A percentile compares a stretch with the other conserved stretches of the same genome.
phyloP scores from a whole-genome alignment of 2,797 vertebrate species.

The Podargus strigoides region DNA sequence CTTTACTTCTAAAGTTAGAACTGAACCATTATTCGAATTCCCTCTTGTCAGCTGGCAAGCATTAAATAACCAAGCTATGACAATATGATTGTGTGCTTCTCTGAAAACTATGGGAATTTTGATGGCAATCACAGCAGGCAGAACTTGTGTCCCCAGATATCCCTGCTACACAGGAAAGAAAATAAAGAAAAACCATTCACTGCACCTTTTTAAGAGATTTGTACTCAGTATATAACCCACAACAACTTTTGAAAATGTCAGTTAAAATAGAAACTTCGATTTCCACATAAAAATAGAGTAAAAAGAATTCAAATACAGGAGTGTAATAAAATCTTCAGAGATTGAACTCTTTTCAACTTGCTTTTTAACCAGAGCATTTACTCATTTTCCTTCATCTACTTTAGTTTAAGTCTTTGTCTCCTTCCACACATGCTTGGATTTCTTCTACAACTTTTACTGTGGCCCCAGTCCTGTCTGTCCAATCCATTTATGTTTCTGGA shows the following conservation, averaged over 20 bases:
- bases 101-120: not conserved
- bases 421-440: not conserved
- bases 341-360: not conserved
- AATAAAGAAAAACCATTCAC: not conserved
- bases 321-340: not conserved
- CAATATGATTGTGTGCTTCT: not conserved
- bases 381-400: not conserved
- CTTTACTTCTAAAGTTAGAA: not conserved
- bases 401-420: not conserved
- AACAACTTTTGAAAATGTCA: not conserved
- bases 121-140: not conserved
- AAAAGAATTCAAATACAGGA: not conserved
- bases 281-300: not conserved
- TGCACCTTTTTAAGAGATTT: not conserved
- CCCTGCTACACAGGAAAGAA: not conserved
- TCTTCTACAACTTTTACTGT: not conserved
- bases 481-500: not conserved
- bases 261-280: not conserved
- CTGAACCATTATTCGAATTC: not conserved
- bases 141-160: not conserved
- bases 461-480: not conserved
- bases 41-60: not conserved
- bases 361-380: not conserved
- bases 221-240: not conserved
- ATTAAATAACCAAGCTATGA: not conserved